These are phyloP conservation scores for Troides oblongomaculatus DNA, from an alignment of 2,888 invertebrate genomes.

Conservation along the genomic window DNA sequence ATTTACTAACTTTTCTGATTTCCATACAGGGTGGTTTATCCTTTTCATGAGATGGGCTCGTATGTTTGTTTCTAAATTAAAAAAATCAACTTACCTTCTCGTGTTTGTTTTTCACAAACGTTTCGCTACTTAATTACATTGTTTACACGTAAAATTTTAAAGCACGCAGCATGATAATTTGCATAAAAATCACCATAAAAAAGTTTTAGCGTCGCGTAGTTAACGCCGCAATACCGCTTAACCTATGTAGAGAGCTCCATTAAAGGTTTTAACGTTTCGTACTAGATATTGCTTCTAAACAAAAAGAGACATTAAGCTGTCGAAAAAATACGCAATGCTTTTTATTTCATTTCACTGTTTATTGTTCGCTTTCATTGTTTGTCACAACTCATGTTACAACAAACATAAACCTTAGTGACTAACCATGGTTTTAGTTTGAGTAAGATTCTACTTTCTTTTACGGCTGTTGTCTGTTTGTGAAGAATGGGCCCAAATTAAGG, in stretches of 20 bases:
- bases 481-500: no score
- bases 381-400: background rate
- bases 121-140: background rate
- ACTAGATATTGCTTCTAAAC: conserved; percentile 2
- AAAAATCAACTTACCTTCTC: background rate
- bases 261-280: conserved; percentile 16
- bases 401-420: no score
- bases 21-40: background rate
- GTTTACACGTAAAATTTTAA: background rate
- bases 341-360: background rate
- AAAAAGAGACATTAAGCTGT: conserved; percentile 1
- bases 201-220: conserved; percentile 5
- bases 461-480: no score
- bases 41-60: background rate
- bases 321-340: background rate
- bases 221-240: conserved; percentile 13
- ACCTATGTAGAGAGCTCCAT: conserved; percentile 16
- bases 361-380: background rate
- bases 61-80: background rate
- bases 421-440: no score
- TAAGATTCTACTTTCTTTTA: no score
- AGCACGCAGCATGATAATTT: conserved; percentile 6
- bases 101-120: background rate
- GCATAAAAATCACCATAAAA: conserved; percentile 5
- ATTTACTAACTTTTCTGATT: background rate